These are phyloP conservation scores for Halcyon senegalensis DNA, from an alignment of 2,113 vertebrate genomes.

Conservation along the genomic window DNA sequence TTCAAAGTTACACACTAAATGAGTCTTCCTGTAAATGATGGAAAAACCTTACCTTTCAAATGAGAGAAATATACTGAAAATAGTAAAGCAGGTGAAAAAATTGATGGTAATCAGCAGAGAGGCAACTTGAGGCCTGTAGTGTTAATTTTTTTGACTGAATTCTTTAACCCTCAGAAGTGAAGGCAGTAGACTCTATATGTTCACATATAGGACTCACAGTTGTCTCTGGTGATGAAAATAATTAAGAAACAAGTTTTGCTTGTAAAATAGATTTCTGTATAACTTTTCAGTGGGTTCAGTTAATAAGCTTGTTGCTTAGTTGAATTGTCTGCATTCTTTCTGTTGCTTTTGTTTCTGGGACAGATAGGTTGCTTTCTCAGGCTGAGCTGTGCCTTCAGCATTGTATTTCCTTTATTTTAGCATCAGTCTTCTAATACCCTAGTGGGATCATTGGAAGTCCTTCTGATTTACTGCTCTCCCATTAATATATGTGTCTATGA, in stretches of 20 bases:
- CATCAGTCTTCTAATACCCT: not conserved
- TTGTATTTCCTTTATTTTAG: not conserved
- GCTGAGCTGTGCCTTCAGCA: not conserved
- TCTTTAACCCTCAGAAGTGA: not conserved
- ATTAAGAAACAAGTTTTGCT: not conserved
- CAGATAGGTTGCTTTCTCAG: not conserved
- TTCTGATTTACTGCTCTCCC: not conserved
- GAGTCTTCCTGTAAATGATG: not conserved
- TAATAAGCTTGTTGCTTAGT: not conserved
- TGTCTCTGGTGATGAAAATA: not conserved
- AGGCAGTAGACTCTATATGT: not conserved
- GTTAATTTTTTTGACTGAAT: not conserved
- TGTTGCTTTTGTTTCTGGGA: not conserved
- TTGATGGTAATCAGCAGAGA: not conserved
- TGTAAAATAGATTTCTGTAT: not conserved
- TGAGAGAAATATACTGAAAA: not conserved
- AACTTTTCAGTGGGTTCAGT: not conserved
- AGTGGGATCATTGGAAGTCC: not conserved
- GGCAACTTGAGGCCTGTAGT: not conserved
- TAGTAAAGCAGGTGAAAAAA: not conserved
- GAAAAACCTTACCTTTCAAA: not conserved
- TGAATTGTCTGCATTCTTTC: not conserved
- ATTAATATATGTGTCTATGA: not conserved
- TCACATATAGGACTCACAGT: fast-evolving
- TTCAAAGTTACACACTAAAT: not conserved